Base-by-base conservation (phyloP, 2,797 vertebrate genomes). In the Platalea minor region DNA sequence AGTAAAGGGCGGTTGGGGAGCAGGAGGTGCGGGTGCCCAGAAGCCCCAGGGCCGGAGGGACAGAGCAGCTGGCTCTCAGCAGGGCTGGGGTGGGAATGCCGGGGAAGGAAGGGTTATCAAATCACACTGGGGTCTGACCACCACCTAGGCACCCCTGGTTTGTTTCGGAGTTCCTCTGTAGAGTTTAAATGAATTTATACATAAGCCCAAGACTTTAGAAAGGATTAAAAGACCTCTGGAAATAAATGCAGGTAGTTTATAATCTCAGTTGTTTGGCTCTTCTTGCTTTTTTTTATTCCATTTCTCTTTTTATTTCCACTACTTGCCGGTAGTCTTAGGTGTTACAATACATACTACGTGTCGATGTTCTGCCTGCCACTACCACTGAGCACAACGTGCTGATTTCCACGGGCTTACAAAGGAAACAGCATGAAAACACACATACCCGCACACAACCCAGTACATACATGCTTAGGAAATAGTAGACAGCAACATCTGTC, bases 401-500 rank as follows among this genome's bases (percentile, higher is more conserved):
- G 7, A 60, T 68, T 95, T 96, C 60, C 56, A 59, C 50, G 76
- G 56, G 70, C 74, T 92, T 88, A 56, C 85, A 73, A 74, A 7
- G 7, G 31, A 69, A 93, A 74, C 93, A 68, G 45, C 65, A 67
- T 33, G 70, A 91, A 94, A 93, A 87, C 50, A 80, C 46, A 92
- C 54, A 90, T 25, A 83, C 65, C 51, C 9, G 6, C 46, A 63
- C 51, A 59, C 46, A 91, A 33, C 26, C 24, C 45, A 46, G 54
- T 63, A 80, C 45, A 41, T 64, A 89, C 56, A 21, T 76, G 51
- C 76, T 93, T 96, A 85, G 57, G 65, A 95, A 90, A 94, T 7
- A 53, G 72, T 43, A 91, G 77, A 89, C 61, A 94, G 90, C 73
- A 96, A 96, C 86, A 96, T 92, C 95, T 94, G 93, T 57, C 89